Evolutionary conservation across 2,888 invertebrate species (phyloP), one percentile per base, ranked within the genome.

Genomic region (Panopea generosa): DNA sequence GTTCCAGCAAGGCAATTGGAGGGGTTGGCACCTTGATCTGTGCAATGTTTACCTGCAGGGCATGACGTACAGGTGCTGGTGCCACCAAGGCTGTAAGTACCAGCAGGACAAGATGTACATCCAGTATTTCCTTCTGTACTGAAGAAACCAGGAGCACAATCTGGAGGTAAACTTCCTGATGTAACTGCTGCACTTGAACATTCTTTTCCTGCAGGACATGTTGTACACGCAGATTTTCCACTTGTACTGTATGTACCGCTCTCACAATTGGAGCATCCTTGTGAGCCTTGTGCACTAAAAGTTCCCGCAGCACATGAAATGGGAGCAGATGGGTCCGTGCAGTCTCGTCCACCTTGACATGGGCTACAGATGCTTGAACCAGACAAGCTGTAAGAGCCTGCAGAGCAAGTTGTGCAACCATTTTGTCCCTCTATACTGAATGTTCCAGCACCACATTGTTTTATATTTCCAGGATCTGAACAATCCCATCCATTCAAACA

Each of bases 401-500:
- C 55, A 2, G 82, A 77, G 75, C 88, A 88, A 2, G 26, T 45
- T 29, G 65, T 45, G 50, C 84, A 84, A 7, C 43, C 27, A 11
- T 53, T 49, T 18, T 61, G 53, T n/a, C 82, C 84, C 9, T 55
- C 71, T 7, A 60, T 38, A 29, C 86, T 85, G 70, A 67, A 85
- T n/a, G 27, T 66, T 9, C 85, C 84, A 22, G 74, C 72, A 49
- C 47, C n/a, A 72, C 86, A 86, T 16, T 47, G 18, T 18, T 16
- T 3, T 3, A 45, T 45, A 45, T n/a, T 45, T 3, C 7, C 49
- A 18, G 52, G 63, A n/a, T 81, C 63, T 18, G 77, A 70, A 60
- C 90, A 90, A 38, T 79, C 78, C 26, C 84, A 72, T 1, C 89
- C 89, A 3, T 77, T 85, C 20, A 82, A 84, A 75, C 91, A 91